Percentiles rank a stretch among this genome's conserved stretches.
Conservation (phyloP, 23 tunicate species). For the Oikopleura dioica region DNA sequence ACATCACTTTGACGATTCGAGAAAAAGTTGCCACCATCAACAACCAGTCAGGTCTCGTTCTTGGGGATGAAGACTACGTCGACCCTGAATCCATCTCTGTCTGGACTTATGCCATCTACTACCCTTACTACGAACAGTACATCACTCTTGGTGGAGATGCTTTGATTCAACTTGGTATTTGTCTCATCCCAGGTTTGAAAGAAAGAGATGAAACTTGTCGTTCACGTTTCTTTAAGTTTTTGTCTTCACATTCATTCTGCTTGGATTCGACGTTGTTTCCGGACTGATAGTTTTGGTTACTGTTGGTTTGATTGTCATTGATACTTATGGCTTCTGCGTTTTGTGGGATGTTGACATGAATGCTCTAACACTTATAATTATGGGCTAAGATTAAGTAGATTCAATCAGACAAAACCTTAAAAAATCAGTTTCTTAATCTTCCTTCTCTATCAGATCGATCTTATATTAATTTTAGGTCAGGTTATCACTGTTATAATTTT, state of each 20-base stretch:
- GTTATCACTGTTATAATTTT: too few species aligned
- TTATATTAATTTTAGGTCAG: too few species aligned
- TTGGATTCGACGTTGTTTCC: constrained; percentile 52
- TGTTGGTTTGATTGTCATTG: constrained; percentile 45
- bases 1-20: constrained; percentile 24
- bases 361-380: constrained; percentile 68
- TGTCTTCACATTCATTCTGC: constrained; percentile 50
- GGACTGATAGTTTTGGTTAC: constrained; percentile 60
- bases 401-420: too few species aligned
- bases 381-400: too few species aligned
- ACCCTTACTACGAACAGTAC: constrained; percentile 95
- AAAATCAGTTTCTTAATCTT: too few species aligned
- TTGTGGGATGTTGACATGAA: constrained; percentile 94
- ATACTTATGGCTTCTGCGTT: constrained; percentile 72
- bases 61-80: background rate
- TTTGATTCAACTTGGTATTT: constrained; percentile 45
- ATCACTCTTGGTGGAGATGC: constrained; percentile 62
- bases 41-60: background rate
- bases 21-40: background rate
- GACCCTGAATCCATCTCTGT: constrained; percentile 6
- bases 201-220: background rate
- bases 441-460: too few species aligned
- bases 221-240: constrained; percentile 16
- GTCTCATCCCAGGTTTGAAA: constrained; percentile 37
- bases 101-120: constrained; percentile 39